phyloP scores from a whole-genome alignment of 2,797 vertebrate species.

The Melanotaenia trifasciata region DNA sequence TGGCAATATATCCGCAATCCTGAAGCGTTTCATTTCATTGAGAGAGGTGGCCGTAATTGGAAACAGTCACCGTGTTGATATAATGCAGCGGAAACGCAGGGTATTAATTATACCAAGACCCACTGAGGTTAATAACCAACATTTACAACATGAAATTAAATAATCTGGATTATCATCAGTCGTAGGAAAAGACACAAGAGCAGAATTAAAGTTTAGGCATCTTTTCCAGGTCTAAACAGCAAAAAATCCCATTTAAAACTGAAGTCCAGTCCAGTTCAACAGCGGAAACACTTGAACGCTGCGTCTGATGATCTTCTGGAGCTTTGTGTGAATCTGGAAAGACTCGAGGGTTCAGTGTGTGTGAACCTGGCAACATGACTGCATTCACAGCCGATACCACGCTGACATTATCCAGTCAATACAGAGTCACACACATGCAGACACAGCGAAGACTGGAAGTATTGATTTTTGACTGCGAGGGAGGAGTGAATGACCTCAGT shows the following conservation, averaged over 20 bases:
- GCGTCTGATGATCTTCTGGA: not conserved
- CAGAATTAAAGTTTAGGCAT: not conserved
- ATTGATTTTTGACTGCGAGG: slow-evolving; percentile 64
- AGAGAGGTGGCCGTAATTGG: slow-evolving; percentile 66
- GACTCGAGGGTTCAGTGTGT: not conserved
- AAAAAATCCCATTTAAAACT: no score
- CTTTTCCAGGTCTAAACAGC: not conserved
- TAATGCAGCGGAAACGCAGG: slow-evolving; percentile 44
- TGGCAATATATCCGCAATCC: slow-evolving; percentile 71
- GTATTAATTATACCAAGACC: slow-evolving; percentile 54
- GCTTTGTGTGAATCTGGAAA: not conserved
- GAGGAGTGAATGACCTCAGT: slow-evolving; percentile 58
- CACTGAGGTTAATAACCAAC: slow-evolving; percentile 58
- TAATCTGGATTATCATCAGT: slow-evolving; percentile 56
- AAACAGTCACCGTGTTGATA: slow-evolving; percentile 70
- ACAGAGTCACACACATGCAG: slow-evolving; percentile 37
- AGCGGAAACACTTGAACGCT: not conserved
- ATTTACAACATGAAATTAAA: slow-evolving; percentile 53
- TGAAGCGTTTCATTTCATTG: slow-evolving; percentile 71
- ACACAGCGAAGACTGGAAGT: slow-evolving; percentile 39
- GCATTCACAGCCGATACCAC: slow-evolving; percentile 66
- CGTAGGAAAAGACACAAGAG: not conserved
- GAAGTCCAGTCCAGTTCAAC: no score
- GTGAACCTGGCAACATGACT: slow-evolving; percentile 62
- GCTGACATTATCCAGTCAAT: slow-evolving; percentile 69